Percentiles rank a stretch among this genome's conserved stretches.
Conservation (phyloP, 1,140 invertebrate genomes). For the Helicoverpa zea region DNA sequence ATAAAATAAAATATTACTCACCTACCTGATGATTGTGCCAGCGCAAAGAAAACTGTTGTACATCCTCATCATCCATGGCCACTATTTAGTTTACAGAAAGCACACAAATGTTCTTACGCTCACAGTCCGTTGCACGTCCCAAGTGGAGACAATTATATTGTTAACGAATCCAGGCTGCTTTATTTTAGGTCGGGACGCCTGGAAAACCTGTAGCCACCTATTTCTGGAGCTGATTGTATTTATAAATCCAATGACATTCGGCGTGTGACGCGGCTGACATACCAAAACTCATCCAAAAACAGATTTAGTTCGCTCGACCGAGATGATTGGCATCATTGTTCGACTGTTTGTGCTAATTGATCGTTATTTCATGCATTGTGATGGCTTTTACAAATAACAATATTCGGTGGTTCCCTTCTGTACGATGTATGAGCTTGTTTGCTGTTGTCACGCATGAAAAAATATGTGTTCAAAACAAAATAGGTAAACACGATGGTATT, state of each 20-base stretch:
- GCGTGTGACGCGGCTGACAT: slow-evolving; percentile 82
- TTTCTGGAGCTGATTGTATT: slow-evolving; percentile 87
- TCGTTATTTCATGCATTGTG: slow-evolving; percentile 57
- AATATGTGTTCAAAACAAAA: no score
- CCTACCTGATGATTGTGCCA: slow-evolving; percentile 94
- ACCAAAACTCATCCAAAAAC: slow-evolving; percentile 86
- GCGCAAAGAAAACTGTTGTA: slow-evolving; percentile 92
- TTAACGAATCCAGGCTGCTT: slow-evolving; percentile 87
- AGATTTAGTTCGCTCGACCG: slow-evolving; percentile 79
- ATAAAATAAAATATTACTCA: slow-evolving; percentile 76
- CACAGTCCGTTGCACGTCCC: slow-evolving; percentile 61
- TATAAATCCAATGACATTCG: slow-evolving; percentile 87
- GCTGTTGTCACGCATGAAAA: not conserved
- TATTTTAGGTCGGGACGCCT: slow-evolving; percentile 87
- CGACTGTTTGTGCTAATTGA: slow-evolving; percentile 75
- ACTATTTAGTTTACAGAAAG: slow-evolving; percentile 31
- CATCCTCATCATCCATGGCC: slow-evolving; percentile 86
- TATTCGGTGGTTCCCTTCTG: not conserved
- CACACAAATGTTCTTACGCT: slow-evolving; percentile 50
- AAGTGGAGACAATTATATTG: slow-evolving; percentile 81
- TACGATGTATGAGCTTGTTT: slow-evolving; percentile 8
- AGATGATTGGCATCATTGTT: slow-evolving; percentile 84
- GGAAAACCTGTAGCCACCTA: slow-evolving; percentile 87
- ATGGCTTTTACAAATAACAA: slow-evolving; percentile 11
- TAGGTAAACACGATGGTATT: no score